phyloP scores from a whole-genome alignment of 2,888 invertebrate genomes.

The Electrophaes corylata region DNA sequence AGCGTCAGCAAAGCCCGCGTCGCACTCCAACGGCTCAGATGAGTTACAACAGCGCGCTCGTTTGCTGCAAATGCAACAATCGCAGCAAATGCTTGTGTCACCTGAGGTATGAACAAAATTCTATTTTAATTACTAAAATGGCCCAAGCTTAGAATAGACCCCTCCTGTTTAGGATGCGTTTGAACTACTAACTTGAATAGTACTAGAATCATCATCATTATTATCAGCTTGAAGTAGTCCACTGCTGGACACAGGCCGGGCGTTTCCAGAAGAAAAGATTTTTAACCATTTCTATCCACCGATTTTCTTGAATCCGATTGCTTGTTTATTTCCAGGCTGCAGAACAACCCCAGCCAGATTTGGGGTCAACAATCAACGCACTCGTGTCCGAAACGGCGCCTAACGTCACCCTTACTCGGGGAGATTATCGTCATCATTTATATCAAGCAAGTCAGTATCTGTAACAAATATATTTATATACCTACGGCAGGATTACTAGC shows the following conservation, averaged over 20 bases:
- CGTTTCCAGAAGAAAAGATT: too few species aligned
- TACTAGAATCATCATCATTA: too few species aligned
- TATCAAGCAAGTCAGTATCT: conserved; percentile 72
- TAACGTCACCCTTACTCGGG: conserved; percentile 93
- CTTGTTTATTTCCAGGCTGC: conserved; percentile 65
- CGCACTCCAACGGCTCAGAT: conserved; percentile 38
- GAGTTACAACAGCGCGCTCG: conserved; percentile 80
- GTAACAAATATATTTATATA: not conserved
- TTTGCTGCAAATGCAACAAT: conserved; percentile 90
- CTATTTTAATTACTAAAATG: too few species aligned
- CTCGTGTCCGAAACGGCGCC: conserved; percentile 94
- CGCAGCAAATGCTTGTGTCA: conserved; percentile 91
- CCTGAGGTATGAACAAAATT: conserved; percentile 61
- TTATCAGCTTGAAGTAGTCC: too few species aligned
- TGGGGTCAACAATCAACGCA: conserved; percentile 89
- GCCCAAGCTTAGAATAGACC: too few species aligned
- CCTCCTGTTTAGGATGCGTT: too few species aligned
- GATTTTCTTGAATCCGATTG: too few species aligned
- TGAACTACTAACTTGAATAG: too few species aligned
- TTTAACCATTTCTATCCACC: too few species aligned
- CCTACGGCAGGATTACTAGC: too few species aligned
- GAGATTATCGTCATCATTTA: conserved; percentile 77
- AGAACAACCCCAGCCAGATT: conserved; percentile 88
- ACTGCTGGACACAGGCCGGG: too few species aligned
- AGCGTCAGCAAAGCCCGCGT: conserved; percentile 37